Evolutionary conservation across 2,113 vertebrate species (phyloP), one percentile per base, ranked within the genome.

Genomic region (Esox niger): DNA sequence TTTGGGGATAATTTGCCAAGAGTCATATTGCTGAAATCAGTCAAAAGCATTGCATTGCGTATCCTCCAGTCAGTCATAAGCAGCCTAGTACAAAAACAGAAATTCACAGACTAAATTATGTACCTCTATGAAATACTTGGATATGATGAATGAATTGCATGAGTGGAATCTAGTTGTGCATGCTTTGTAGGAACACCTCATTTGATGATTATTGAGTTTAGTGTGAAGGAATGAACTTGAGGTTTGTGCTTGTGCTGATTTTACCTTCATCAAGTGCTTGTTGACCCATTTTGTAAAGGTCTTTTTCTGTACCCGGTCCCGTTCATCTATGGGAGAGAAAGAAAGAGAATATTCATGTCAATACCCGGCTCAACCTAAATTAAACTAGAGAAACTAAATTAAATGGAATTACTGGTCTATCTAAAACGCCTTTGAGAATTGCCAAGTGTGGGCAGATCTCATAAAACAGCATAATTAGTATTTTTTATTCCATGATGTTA

Each of bases 221-320:
- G 47, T 15, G 47, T 23, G 21, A n/a, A 23, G 47, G n/a, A n/a
- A 52, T 52, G 47, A 49, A 20, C 21, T 54, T 31, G 3, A 17
- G 4, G 31, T 6, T 10, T 9, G 32, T 30, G 32, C 21, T 23
- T 32, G 13, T 32, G 7, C 32, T 33, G 27, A 3, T 77, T 88
- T 74, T 69, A 94, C 95, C 94, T 95, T 95, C 82, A 94, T 89
- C 64, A 96, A 91, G 84, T 96, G 94, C 35, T 96, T 96, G 93
- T 96, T 96, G 86, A 95, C 93, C 95, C 95, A 95, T 92, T 96
- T 96, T 61, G 95, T 96, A 88, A 96, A 96, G 11, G 95, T 96
- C 85, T 96, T 96, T 81, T 96, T 96, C 88, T 95, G 95, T 33
- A 96, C 94, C 13, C 94, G 85, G 64, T 96, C 95, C 23, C 95